These are phyloP conservation scores for Halichoerus grypus DNA, from an alignment of 2,113 vertebrate species.

Conservation along the genomic window DNA sequence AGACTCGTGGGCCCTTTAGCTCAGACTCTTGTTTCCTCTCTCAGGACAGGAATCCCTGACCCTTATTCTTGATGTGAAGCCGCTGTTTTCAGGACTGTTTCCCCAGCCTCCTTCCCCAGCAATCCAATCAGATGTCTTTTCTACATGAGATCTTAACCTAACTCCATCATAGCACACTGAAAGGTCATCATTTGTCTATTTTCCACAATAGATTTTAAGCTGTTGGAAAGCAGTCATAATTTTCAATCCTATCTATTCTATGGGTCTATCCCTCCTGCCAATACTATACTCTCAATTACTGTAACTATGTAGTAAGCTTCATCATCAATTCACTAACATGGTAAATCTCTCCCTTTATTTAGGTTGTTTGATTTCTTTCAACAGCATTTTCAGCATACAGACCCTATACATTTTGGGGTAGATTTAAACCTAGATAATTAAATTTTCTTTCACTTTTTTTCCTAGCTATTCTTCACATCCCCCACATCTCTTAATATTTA, in stretches of 20 bases:
- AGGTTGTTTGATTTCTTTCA: background rate
- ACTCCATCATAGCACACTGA: background rate
- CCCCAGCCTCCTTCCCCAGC: background rate
- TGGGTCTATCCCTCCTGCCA: background rate
- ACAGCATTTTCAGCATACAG: background rate
- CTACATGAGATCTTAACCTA: background rate
- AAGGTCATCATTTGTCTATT: background rate
- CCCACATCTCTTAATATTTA: background rate
- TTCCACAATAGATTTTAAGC: background rate
- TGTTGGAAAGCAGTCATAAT: background rate
- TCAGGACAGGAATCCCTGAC: background rate
- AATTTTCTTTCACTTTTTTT: background rate
- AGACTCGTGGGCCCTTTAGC: background rate
- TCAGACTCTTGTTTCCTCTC: background rate
- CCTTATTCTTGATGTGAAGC: background rate
- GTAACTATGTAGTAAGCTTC: background rate
- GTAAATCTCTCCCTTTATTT: background rate
- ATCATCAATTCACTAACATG: background rate
- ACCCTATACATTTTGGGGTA: background rate
- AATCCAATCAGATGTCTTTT: background rate
- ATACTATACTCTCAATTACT: background rate
- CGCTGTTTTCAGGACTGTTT: background rate
- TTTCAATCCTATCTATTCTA: background rate
- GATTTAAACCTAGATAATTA: background rate
- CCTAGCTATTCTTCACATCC: background rate